Conservation (phyloP, 2,888 invertebrate species). For the Mythimna impura region DNA sequence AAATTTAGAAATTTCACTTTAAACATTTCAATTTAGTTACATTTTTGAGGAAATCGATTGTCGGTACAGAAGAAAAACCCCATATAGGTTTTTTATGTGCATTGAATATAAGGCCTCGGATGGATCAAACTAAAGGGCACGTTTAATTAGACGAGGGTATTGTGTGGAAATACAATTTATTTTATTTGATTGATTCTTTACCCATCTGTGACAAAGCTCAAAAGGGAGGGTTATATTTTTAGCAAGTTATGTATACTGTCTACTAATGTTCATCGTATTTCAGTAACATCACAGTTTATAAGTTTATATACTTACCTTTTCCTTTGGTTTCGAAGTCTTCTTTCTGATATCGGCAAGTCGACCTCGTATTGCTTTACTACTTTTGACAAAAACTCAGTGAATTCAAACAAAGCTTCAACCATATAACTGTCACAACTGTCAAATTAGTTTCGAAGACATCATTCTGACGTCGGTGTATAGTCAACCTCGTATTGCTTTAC, state of each 20-base stretch:
- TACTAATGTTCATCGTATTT: conserved; percentile 15
- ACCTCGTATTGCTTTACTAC: background rate
- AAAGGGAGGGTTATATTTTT: background rate
- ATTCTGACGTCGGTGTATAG: background rate
- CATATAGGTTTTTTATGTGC: background rate
- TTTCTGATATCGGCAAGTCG: background rate
- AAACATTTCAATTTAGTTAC: no score
- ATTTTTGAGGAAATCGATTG: no score
- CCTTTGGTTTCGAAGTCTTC: background rate
- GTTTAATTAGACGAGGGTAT: background rate
- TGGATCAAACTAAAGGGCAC: background rate
- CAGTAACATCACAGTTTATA: conserved; percentile 23
- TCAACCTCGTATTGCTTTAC: background rate
- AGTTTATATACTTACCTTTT: background rate
- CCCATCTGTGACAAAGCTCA: background rate
- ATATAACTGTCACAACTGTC: background rate
- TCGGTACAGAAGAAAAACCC: no score
- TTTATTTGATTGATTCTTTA: conserved; percentile 3
- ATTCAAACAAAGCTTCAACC: background rate
- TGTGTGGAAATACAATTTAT: background rate
- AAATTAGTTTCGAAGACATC: background rate
- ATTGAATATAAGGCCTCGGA: background rate
- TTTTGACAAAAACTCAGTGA: background rate
- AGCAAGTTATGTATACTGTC: background rate
- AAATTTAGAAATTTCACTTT: no score